Percentiles rank a stretch among this genome's conserved stretches.
phyloP scores from a whole-genome alignment of 2,113 vertebrate genomes.

The Psettodes erumei region DNA sequence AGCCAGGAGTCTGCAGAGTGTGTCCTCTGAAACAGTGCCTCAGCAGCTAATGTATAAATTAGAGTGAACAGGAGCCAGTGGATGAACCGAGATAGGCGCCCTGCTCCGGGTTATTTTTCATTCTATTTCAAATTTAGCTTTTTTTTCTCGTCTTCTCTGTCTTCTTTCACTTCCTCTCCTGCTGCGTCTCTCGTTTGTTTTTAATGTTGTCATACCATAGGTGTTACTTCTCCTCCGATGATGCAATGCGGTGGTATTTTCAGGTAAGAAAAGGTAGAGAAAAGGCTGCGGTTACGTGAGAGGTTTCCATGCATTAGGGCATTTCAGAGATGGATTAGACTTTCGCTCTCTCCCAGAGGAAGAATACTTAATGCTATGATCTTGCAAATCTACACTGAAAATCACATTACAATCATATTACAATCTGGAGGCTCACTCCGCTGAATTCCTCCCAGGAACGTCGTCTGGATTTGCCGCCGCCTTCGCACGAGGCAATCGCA shows the following conservation, averaged over 20 bases:
- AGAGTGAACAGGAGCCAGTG: slow-evolving; percentile 49
- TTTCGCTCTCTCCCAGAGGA: too few species aligned
- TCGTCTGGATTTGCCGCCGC: too few species aligned
- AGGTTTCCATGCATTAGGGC: too few species aligned
- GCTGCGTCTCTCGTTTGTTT: slow-evolving; percentile 11
- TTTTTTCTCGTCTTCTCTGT: slow-evolving; percentile 7
- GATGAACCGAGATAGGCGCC: slow-evolving; percentile 31
- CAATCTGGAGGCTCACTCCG: too few species aligned
- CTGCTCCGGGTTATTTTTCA: slow-evolving; percentile 49
- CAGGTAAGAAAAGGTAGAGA: slow-evolving; percentile 5
- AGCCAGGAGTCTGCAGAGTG: slow-evolving; percentile 42
- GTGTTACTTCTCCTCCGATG: slow-evolving; percentile 31
- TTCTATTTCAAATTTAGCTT: slow-evolving; percentile 39
- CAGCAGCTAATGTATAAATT: slow-evolving; percentile 62
- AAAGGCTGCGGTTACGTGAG: too few species aligned
- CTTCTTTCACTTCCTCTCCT: background rate
- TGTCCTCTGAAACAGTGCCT: slow-evolving; percentile 50
- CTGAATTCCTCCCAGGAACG: too few species aligned
- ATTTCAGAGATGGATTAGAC: too few species aligned
- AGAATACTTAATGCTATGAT: too few species aligned
- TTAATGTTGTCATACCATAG: background rate
- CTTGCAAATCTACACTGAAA: too few species aligned
- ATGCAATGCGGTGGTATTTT: slow-evolving; percentile 28
- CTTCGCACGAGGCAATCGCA: too few species aligned
- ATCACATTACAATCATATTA: too few species aligned